These are phyloP conservation scores for Rhinogobius similis DNA, from an alignment of 2,113 vertebrate species.

Conservation along the genomic window DNA sequence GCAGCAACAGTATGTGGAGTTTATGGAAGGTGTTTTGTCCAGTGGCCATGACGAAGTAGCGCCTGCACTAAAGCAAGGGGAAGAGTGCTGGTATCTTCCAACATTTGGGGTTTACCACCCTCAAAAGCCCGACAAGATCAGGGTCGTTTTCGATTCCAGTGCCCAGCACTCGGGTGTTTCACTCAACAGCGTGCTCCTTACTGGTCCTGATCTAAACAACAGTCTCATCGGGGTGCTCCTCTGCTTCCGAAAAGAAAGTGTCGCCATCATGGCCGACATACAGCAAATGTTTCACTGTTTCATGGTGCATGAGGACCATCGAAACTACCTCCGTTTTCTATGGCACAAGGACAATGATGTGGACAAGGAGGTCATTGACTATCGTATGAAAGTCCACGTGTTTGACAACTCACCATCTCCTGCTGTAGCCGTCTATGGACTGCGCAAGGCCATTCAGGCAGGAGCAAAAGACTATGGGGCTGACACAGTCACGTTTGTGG, in stretches of 20 bases:
- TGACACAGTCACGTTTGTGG: slow-evolving; percentile 2
- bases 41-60: neutral
- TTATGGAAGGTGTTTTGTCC: neutral
- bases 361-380: neutral
- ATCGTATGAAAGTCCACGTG: neutral
- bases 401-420: slow-evolving; percentile 10
- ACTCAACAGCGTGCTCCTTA: neutral
- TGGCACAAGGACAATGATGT: slow-evolving; percentile 1
- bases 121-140: neutral
- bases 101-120: slow-evolving; percentile 5
- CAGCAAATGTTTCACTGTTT: slow-evolving; percentile 13
- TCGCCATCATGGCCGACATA: neutral
- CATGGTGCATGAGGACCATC: neutral
- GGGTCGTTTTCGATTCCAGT: slow-evolving; percentile 3
- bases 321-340: neutral
- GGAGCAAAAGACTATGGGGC: neutral
- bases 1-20: neutral
- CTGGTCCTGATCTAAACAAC: neutral
- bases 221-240: neutral
- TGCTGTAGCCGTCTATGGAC: neutral
- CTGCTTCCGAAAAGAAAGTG: neutral
- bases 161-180: neutral
- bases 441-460: neutral
- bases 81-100: slow-evolving; percentile 2
- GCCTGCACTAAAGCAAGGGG: neutral